These are phyloP conservation scores for Meriones psammophilus DNA, from an alignment of 2,797 vertebrate genomes.

Conservation along the genomic window DNA sequence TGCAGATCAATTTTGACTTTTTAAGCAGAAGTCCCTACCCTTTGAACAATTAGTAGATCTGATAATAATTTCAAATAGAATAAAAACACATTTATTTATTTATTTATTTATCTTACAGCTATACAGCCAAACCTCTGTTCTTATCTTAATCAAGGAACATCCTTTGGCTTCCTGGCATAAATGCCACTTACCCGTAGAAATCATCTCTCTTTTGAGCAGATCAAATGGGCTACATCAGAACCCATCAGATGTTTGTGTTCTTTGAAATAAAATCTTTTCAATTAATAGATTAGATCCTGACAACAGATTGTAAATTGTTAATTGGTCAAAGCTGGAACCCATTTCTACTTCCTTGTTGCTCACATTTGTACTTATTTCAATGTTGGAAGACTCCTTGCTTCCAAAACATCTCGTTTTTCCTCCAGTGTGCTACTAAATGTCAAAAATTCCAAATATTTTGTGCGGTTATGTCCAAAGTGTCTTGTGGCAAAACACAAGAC, in stretches of 20 bases:
- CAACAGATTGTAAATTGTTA: conserved; percentile 44
- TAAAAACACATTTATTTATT: not conserved
- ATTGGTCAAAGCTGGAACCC: conserved; percentile 40
- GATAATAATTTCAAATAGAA: not conserved
- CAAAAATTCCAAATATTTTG: not conserved
- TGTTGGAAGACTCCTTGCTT: not conserved
- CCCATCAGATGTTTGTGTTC: not conserved
- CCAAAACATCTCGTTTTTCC: not conserved
- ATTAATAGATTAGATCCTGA: not conserved
- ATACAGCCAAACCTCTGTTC: not conserved
- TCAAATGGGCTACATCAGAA: conserved; percentile 22
- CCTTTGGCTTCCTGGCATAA: not conserved
- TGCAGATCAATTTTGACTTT: not conserved
- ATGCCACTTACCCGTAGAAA: not conserved
- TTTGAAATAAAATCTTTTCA: not conserved
- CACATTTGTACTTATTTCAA: not conserved
- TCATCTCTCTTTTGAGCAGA: conserved; percentile 2
- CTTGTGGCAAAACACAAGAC: not conserved
- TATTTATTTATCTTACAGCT: not conserved
- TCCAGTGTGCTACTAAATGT: not conserved
- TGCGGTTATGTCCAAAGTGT: not conserved
- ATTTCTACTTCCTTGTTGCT: not conserved
- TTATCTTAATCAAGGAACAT: not conserved
- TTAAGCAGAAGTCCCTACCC: not conserved
- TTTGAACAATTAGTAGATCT: conserved; percentile 5